phyloP scores from a whole-genome alignment of 2,888 invertebrate genomes.

The Suillia variegata region DNA sequence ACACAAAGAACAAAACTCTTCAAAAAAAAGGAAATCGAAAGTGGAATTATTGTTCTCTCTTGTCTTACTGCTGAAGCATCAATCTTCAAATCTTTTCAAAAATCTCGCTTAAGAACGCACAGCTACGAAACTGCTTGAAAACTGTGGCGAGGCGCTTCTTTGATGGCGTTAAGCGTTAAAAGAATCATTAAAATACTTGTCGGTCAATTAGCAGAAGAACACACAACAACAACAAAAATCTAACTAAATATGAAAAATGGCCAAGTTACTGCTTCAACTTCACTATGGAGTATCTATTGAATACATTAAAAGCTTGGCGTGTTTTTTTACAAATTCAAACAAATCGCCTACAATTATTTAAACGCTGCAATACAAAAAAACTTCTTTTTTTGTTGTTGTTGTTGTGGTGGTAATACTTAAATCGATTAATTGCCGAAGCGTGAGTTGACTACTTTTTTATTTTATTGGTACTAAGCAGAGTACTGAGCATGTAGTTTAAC shows the following conservation, averaged over 20 bases:
- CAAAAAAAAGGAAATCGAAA: slow-evolving; percentile 6
- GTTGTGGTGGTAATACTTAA: slow-evolving; percentile 29
- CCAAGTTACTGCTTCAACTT: too few species aligned
- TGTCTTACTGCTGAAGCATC: background rate
- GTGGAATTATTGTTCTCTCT: too few species aligned
- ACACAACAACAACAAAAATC: too few species aligned
- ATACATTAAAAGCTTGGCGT: background rate
- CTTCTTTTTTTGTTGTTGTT: slow-evolving; percentile 39
- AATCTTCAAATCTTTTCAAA: too few species aligned
- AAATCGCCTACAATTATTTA: background rate
- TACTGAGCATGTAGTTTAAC: too few species aligned
- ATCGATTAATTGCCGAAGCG: slow-evolving; percentile 43
- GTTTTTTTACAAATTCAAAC: background rate
- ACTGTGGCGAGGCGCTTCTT: background rate
- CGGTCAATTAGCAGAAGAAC: too few species aligned
- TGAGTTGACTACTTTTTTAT: slow-evolving; percentile 42
- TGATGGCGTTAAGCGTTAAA: background rate
- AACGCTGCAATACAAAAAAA: slow-evolving; percentile 11
- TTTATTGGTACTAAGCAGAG: background rate
- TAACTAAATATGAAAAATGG: too few species aligned
- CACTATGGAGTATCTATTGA: too few species aligned
- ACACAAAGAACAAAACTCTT: background rate
- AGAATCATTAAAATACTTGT: background rate
- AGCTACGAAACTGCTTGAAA: too few species aligned
- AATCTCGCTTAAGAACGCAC: too few species aligned